Base-by-base conservation (phyloP, 1,140 invertebrate species). In the Trichonephila clavata region DNA sequence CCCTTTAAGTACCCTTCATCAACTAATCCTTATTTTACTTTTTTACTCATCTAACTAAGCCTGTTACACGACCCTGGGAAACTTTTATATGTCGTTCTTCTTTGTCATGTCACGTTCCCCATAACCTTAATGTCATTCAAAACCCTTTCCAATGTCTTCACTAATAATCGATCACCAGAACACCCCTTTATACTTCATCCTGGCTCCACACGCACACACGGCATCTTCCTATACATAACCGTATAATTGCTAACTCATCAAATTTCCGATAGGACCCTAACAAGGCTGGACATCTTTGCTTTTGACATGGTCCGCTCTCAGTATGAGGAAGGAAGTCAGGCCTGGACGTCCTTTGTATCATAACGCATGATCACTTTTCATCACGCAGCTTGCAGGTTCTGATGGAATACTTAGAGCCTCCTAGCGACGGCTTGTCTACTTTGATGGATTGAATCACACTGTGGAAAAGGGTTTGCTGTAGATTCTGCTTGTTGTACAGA, bases 351-450 rank as follows among this genome's bases (percentile, higher is more conserved):
- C 43, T 57, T 84, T 84, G 81, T 84, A 84, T 84, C 81, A 84
- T 84, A 50, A 84, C 81, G 81, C 81, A 59, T 84, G 81, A 84
- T 84, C 81, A 43, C 81, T 59, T 84, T 84, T 84, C 81, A 84
- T 84, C 81, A 84, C 81, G 81, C 81, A 84, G 39, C 81, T 84
- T 84, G 81, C 43, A 84, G 57, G 81, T 24, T 84, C 24, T 84
- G 81, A 84, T 84, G 81, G 81, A 84, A 84, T 84, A 84, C 81
- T 84, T 57, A 24, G 50, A 13, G 43, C 81, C 43, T 21, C 20
- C 43, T 24, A 84, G 57, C 43, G 81, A 84, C 81, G 81, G 81
- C 50, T 84, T 84, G 81, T 84, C 81, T 57, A 57, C 81, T 84
- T 84, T 84, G 81, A 84, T 84, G 81, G 81, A 84, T 84, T 13